These are phyloP conservation scores for Chelonoidis abingdonii DNA, from an alignment of 2,113 vertebrate species.

Conservation along the genomic window DNA sequence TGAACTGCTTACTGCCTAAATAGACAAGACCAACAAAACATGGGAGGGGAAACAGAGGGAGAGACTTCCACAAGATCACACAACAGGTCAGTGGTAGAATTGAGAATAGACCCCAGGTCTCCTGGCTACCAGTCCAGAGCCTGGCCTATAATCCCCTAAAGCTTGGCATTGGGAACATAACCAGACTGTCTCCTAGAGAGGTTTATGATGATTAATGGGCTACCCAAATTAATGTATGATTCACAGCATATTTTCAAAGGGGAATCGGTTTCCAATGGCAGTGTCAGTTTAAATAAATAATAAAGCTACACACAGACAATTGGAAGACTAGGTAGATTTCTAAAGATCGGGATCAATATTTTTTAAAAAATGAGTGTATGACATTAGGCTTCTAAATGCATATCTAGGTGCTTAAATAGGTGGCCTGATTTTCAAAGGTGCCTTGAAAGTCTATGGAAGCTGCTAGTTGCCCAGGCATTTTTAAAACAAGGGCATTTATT, in stretches of 20 bases:
- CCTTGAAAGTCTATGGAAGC: not conserved
- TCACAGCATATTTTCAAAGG: not conserved
- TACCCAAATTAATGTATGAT: not conserved
- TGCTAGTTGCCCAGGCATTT: constrained; percentile 23
- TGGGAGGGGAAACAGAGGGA: not conserved
- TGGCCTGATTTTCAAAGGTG: constrained; percentile 24
- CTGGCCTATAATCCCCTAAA: not conserved
- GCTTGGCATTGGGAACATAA: not conserved
- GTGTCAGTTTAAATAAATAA: not conserved
- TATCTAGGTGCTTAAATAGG: constrained; percentile 25
- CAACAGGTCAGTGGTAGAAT: not conserved
- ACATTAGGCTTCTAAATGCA: not conserved
- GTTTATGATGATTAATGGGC: not conserved
- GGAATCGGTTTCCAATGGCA: not conserved
- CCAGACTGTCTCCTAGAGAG: not conserved
- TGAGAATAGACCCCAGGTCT: not conserved
- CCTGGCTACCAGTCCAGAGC: not conserved
- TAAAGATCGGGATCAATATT: not conserved
- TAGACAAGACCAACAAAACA: not conserved
- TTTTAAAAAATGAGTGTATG: constrained; percentile 14
- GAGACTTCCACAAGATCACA: not conserved
- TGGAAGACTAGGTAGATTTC: not conserved
- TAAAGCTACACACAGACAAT: not conserved
- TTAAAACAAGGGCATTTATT: constrained; percentile 54
- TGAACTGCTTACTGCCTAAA: not conserved